Evolutionary conservation across 2,797 vertebrate species (phyloP).

Genomic region (Lacerta viridis): DNA sequence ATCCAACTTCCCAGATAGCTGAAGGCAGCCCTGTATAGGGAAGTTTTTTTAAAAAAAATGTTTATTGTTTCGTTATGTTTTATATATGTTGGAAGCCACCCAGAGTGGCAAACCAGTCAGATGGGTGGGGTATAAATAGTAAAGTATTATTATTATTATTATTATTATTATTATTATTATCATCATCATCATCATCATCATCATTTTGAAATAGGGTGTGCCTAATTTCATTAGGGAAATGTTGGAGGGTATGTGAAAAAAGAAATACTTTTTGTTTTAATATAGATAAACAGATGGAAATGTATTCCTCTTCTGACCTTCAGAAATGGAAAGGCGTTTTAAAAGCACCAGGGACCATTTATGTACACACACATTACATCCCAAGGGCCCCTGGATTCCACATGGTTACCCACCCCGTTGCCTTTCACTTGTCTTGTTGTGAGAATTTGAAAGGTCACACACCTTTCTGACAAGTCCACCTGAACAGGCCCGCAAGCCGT

Average conservation of each 20-base stretch:
- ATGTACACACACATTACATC: background rate
- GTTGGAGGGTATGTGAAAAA: background rate
- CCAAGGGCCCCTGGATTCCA: background rate
- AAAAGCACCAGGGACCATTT: accelerated
- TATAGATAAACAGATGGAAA: background rate
- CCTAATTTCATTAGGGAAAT: too few species aligned
- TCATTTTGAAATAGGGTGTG: too few species aligned
- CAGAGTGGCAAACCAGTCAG: too few species aligned
- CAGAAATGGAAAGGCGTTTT: background rate
- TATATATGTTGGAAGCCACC: too few species aligned
- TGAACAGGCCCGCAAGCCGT: background rate
- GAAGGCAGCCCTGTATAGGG: too few species aligned
- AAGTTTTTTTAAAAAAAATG: too few species aligned
- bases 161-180: too few species aligned
- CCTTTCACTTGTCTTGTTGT: conserved; percentile 7
- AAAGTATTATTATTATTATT: too few species aligned
- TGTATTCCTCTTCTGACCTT: conserved; percentile 7
- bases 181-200: too few species aligned
- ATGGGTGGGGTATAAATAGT: too few species aligned
- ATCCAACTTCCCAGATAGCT: too few species aligned
- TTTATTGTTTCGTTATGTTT: too few species aligned
- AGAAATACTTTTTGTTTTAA: background rate
- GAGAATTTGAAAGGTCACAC: conserved; percentile 22
- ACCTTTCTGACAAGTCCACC: conserved; percentile 21
- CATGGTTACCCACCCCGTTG: background rate